A percentile compares a stretch with the other conserved stretches of the same genome.
Conservation (phyloP, 2,888 invertebrate genomes). For the Parthenolecanium corni region DNA sequence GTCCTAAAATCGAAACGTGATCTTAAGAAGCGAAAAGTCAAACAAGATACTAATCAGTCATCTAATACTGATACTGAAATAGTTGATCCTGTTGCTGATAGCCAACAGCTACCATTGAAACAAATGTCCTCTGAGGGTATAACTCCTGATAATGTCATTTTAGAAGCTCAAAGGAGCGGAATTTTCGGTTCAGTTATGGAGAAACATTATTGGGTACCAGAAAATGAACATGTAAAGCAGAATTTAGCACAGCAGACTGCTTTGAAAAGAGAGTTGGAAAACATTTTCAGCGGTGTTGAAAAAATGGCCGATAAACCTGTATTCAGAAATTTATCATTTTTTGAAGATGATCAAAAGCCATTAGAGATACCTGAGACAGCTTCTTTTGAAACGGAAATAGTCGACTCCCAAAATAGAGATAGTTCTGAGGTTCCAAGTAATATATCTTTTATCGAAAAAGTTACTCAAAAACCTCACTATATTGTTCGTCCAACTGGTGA, state of each 20-base stretch:
- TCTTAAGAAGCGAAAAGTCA: conserved; percentile 9
- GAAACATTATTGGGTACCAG: conserved; percentile 7
- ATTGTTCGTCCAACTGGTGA: conserved; percentile 16
- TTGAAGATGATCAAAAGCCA: too few relatives aligned
- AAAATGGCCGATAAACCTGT: neutral
- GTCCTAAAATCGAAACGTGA: conserved; percentile 9
- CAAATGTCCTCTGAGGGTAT: neutral
- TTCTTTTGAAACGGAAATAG: too few relatives aligned
- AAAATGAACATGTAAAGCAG: neutral
- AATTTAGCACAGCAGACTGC: neutral
- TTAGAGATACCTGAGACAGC: too few relatives aligned
- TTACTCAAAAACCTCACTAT: neutral
- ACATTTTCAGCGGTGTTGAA: conserved; percentile 14
- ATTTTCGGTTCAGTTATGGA: conserved; percentile 21
- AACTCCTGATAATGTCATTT: conserved; percentile 6
- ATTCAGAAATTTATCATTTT: too few relatives aligned
- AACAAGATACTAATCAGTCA: neutral
- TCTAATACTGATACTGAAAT: neutral
- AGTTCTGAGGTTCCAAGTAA: neutral
- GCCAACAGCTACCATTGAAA: neutral
- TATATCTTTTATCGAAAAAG: neutral
- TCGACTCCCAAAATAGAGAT: too few relatives aligned
- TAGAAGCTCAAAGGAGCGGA: conserved; percentile 14
- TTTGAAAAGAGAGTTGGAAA: conserved; percentile 7
- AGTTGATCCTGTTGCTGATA: neutral